Evolutionary conservation across 1,140 invertebrate species (phyloP).

Genomic region (Orchesella cincta): DNA sequence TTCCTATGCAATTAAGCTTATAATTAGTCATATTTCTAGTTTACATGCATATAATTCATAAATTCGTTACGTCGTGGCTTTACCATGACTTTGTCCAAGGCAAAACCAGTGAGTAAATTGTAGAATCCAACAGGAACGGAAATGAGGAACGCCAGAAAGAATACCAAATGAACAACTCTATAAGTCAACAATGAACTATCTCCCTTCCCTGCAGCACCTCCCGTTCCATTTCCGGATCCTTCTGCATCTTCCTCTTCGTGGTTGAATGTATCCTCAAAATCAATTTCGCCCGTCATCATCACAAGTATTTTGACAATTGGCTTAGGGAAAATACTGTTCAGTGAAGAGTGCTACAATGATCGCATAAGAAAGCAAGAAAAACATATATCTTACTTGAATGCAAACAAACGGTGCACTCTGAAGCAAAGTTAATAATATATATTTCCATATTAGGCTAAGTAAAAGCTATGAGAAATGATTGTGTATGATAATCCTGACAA

Average conservation of each 20-base stretch:
- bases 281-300: constrained; percentile 32
- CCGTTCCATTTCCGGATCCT: neutral
- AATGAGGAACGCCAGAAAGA: constrained; percentile 23
- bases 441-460: neutral
- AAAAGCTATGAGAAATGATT: too few species aligned
- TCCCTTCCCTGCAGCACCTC: neutral
- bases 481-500: too few species aligned
- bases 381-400: too few species aligned
- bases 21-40: neutral
- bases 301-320: constrained; percentile 30
- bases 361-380: neutral
- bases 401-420: neutral
- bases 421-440: neutral
- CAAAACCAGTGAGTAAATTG: constrained; percentile 27
- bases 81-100: constrained; percentile 30
- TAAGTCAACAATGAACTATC: neutral
- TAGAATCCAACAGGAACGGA: constrained; percentile 18
- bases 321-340: constrained; percentile 23
- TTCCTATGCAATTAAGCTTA: neutral
- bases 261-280: constrained; percentile 26
- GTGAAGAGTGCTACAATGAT: neutral
- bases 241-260: neutral
- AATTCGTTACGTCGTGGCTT: neutral
- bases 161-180: constrained; percentile 6
- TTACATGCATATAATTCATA: neutral